phyloP scores from a whole-genome alignment of 1,140 invertebrate species.

The Ceratoteleas bidentatus region DNA sequence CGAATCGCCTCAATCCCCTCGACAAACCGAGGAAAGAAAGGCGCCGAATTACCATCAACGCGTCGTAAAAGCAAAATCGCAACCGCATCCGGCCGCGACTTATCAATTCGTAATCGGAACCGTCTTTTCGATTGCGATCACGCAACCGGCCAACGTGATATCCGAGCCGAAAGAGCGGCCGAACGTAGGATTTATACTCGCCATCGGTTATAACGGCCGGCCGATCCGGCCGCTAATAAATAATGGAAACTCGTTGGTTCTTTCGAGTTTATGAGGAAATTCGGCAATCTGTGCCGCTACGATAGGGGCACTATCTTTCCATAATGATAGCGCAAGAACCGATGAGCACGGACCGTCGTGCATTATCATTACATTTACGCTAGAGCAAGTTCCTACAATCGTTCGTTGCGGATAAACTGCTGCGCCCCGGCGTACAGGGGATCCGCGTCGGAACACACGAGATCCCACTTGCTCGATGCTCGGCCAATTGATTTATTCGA shows the following conservation, averaged over 20 bases:
- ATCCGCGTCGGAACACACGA: too few relatives aligned
- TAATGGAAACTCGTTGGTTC: conserved; percentile 55
- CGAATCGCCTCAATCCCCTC: too few relatives aligned
- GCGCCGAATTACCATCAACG: neutral
- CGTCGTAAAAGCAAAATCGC: conserved; percentile 3
- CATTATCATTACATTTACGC: conserved; percentile 79
- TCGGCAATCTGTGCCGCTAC: conserved; percentile 56
- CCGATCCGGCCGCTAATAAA: conserved; percentile 56
- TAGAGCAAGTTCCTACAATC: conserved; percentile 75
- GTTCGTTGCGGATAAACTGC: conserved; percentile 58
- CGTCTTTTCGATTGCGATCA: conserved; percentile 30
- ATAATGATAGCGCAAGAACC: conserved; percentile 66
- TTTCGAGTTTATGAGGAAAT: conserved; percentile 65
- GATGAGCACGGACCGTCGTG: conserved; percentile 67
- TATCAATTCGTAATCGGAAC: conserved; percentile 23
- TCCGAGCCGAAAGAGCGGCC: neutral
- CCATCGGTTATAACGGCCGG: conserved; percentile 46
- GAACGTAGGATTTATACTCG: conserved; percentile 38
- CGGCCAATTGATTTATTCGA: too few relatives aligned
- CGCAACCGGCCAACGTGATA: conserved; percentile 25
- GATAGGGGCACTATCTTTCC: conserved; percentile 63
- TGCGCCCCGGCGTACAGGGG: too few relatives aligned
- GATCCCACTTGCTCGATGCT: too few relatives aligned
- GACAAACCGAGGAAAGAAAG: too few relatives aligned
- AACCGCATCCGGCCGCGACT: conserved; percentile 5